Conservation (phyloP, 1,140 invertebrate genomes). For the Dolichoris vasculosae region DNA sequence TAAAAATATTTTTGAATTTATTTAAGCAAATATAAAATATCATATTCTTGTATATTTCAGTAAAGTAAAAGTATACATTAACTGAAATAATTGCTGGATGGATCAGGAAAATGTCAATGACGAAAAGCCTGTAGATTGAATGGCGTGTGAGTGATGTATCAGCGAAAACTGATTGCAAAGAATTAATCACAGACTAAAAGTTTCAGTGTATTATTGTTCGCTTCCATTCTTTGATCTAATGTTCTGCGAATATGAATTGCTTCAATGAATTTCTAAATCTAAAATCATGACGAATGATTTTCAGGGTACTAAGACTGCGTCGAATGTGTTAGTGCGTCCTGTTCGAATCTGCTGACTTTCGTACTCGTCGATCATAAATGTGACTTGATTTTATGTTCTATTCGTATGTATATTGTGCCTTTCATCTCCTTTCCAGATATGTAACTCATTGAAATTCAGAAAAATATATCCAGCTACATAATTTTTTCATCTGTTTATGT, state of each 20-base stretch:
- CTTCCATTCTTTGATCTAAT: neutral
- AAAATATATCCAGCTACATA: neutral
- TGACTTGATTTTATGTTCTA: neutral
- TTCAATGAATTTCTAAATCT: neutral
- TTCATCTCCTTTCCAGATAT: neutral
- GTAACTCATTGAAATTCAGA: neutral
- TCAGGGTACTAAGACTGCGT: neutral
- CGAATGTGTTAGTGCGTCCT: neutral
- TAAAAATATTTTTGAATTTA: no score
- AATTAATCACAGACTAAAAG: constrained; percentile 30
- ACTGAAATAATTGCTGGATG: neutral
- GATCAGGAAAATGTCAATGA: neutral
- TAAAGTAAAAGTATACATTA: neutral
- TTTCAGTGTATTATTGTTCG: constrained; percentile 17
- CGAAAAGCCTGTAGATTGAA: neutral
- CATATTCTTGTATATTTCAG: neutral
- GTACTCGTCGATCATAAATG: constrained; percentile 32
- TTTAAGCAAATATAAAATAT: neutral
- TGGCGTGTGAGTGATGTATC: neutral
- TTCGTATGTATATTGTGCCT: neutral
- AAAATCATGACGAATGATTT: constrained; percentile 42
- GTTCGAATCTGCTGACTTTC: constrained; percentile 3
- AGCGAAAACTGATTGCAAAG: neutral
- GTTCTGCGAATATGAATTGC: neutral
- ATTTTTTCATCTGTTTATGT: neutral